These are phyloP conservation scores for Amphimallon solstitiale DNA, from an alignment of 2,888 invertebrate genomes.

Conservation along the genomic window DNA sequence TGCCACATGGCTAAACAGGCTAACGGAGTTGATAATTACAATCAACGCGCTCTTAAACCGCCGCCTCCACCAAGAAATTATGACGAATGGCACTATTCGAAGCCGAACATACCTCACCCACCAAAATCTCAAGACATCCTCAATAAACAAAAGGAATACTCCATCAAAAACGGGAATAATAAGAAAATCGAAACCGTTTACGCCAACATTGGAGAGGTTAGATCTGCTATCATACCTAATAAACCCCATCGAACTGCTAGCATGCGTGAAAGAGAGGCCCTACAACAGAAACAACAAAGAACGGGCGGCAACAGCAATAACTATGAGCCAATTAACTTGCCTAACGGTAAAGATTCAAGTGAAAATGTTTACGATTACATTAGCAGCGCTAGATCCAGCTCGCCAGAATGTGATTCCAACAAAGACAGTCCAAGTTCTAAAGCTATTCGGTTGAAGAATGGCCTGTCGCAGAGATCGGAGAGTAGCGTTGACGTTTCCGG, in stretches of 20 bases:
- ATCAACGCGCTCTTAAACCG: conserved; percentile 62
- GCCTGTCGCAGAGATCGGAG: conserved; percentile 64
- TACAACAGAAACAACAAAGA: conserved; percentile 49
- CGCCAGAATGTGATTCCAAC: conserved; percentile 74
- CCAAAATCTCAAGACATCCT: conserved; percentile 75
- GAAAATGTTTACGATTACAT: conserved; percentile 75
- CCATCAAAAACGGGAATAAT: conserved; percentile 63
- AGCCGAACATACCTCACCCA: conserved; percentile 75
- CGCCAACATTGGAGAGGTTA: conserved; percentile 86
- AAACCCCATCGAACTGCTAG: conserved; percentile 89
- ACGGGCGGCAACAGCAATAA: conserved; percentile 42
- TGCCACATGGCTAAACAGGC: conserved; percentile 56
- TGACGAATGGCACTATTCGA: conserved; percentile 66
- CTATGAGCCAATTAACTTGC: conserved; percentile 56
- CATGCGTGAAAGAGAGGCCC: conserved; percentile 81
- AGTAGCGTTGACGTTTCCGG: conserved; percentile 65
- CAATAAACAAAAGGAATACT: conserved; percentile 67
- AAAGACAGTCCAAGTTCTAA: conserved; percentile 59
- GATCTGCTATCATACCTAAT: conserved; percentile 78
- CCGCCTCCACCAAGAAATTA: conserved; percentile 79
- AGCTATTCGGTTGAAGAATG: conserved; percentile 57
- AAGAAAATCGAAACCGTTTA: conserved; percentile 72
- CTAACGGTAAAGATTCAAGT: conserved; percentile 55
- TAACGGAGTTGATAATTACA: conserved; percentile 19
- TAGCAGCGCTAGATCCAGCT: conserved; percentile 73